Evolutionary conservation across 2,888 invertebrate genomes (phyloP).

Genomic region (Zaprionus lineosus): DNA sequence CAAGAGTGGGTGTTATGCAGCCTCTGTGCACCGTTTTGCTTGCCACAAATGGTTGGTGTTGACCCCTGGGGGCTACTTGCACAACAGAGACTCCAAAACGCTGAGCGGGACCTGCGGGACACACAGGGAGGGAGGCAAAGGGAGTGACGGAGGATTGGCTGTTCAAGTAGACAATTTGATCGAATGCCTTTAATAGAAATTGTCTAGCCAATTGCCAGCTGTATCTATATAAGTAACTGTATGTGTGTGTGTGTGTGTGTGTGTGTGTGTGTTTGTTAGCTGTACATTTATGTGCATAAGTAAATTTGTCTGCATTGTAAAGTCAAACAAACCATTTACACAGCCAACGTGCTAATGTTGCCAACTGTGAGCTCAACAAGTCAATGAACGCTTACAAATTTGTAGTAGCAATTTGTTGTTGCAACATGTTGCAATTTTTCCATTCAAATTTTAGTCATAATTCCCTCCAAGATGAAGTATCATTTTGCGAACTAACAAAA

Average conservation of each 20-base stretch:
- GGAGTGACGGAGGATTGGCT: background rate
- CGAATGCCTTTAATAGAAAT: slow-evolving; percentile 61
- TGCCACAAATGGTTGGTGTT: slow-evolving; percentile 59
- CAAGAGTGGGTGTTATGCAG: slow-evolving; percentile 42
- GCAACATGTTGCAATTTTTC: no score
- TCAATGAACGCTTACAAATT: slow-evolving; percentile 31
- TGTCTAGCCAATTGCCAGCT: slow-evolving; percentile 58
- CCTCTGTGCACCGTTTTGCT: slow-evolving; percentile 28
- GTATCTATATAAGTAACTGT: slow-evolving; percentile 17
- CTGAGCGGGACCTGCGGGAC: no score
- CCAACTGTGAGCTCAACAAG: slow-evolving; percentile 35
- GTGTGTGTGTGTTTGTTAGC: slow-evolving; percentile 5
- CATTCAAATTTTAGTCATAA: no score
- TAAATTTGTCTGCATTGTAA: slow-evolving; percentile 62
- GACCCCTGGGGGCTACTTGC: slow-evolving; percentile 54
- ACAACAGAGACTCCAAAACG: no score
- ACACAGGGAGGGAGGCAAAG: background rate
- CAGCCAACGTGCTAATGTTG: slow-evolving; percentile 50
- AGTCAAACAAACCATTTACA: slow-evolving; percentile 66
- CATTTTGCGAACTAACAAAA: no score
- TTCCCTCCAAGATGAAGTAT: no score
- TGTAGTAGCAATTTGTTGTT: slow-evolving; percentile 7
- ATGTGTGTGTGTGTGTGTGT: slow-evolving; percentile 1
- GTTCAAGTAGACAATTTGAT: slow-evolving; percentile 39
- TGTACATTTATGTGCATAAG: slow-evolving; percentile 42